Base-by-base conservation (phyloP, 2,888 invertebrate species). In the Ditylenchus weischeri region DNA sequence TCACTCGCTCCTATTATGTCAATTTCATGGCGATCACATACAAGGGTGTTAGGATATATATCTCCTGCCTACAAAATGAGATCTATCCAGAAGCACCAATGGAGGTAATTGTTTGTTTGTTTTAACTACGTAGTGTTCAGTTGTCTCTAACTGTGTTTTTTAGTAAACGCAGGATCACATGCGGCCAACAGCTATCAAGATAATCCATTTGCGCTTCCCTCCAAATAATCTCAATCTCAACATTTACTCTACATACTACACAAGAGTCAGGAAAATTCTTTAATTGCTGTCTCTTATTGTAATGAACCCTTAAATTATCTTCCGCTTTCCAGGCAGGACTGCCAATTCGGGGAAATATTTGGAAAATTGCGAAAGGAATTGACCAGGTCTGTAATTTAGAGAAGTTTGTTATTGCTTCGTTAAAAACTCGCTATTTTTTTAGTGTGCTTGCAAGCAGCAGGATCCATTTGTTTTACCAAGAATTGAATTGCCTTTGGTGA, bases 41-140 rank as follows among this genome's bases (percentile, higher is more conserved):
- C 49, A 78, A 81, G 62, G 84, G 96, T n/a, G 85, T 86, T 49
- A 89, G 92, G 8, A 87, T 94, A 71, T 88, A 93, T 79, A 93
- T 92, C 54, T 70, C 69, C 2, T 72, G 73, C 59, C 49, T 63
- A 36, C 48, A 70, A 6, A 64, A 43, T 23, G 54, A 36, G 29
- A 19, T 69, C 18, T 36, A 23, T n/a, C 0, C 57, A 35, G 51
- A 47, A 36, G 38, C 13, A 15, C 62, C n/a, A 62, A 1, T 10
- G 36, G 43, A 47, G 62, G 62, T 62, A 21, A 11, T 19, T 48
- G 1, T 43, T 29, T 29, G 29, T 29, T 29, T 29, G 5, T 29
- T 29, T 29, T 29, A 29, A 29, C 5, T 29, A 21, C n/a, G 15
- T 35, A 10, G 19, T 64, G 35, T 69, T 65, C 15, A 23, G n/a